Conservation (phyloP, 2,113 vertebrate genomes). For the Python bivittatus region DNA sequence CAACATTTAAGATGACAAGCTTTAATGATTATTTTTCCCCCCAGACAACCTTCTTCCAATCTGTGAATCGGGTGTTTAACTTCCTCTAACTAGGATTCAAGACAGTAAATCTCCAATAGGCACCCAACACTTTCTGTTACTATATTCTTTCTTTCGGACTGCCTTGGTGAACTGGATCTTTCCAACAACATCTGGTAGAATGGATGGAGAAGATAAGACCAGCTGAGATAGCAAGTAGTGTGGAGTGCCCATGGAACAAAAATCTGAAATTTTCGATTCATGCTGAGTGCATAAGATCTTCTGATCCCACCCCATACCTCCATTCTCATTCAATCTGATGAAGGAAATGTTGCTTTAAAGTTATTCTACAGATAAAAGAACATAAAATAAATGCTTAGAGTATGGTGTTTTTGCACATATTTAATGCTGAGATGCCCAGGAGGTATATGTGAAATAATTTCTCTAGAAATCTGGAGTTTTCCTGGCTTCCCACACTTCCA, state of each 20-base stretch:
- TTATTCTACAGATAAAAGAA: not conserved
- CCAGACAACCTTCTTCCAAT: conserved; percentile 76
- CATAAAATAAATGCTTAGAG: not conserved
- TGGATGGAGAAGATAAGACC: conserved; percentile 72
- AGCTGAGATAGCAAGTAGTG: conserved; percentile 70
- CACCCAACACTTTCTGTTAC: conserved; percentile 79
- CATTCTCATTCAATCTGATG: not conserved
- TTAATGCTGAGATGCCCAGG: not conserved
- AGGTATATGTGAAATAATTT: not conserved
- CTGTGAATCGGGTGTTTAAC: conserved; percentile 90
- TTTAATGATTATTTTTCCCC: conserved; percentile 83
- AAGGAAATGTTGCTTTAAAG: not conserved
- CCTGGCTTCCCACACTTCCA: not conserved
- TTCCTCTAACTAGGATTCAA: conserved; percentile 87
- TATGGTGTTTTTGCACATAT: not conserved
- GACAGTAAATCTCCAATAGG: conserved; percentile 77
- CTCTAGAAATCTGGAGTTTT: not conserved
- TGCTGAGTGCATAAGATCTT: not conserved
- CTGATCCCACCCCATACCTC: not conserved
- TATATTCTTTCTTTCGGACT: conserved; percentile 76
- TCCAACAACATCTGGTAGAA: conserved; percentile 75
- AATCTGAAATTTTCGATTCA: conserved; percentile 64
- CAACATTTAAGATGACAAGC: conserved; percentile 94
- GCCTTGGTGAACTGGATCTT: conserved; percentile 49
- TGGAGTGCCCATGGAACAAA: conserved; percentile 82